These are phyloP conservation scores for Diachrysia chrysitis DNA, from an alignment of 2,888 invertebrate species.

Conservation along the genomic window DNA sequence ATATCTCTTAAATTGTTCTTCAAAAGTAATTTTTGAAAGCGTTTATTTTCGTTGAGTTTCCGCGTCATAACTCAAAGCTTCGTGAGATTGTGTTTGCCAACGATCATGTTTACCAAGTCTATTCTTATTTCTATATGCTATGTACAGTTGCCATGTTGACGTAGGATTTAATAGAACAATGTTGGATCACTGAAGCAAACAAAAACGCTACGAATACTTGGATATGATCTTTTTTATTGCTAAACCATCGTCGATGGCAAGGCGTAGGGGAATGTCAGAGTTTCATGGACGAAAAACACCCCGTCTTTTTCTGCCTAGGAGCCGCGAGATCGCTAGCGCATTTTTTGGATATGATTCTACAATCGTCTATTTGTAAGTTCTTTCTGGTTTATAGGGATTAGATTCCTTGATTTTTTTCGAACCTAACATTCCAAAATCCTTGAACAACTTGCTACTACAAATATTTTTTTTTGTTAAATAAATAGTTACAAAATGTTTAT, in stretches of 20 bases:
- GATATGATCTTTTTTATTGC: too few species aligned
- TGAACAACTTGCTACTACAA: too few species aligned
- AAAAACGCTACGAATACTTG: conserved; percentile 10
- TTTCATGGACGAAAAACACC: too few species aligned
- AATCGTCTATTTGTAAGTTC: conserved; percentile 13
- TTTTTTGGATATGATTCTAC: too few species aligned
- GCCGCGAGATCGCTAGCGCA: too few species aligned
- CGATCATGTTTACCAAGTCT: conserved; percentile 46
- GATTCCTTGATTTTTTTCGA: too few species aligned
- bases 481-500: too few species aligned
- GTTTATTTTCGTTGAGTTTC: conserved; percentile 48
- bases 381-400: conserved; percentile 1
- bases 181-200: conserved; percentile 10
- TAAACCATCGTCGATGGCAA: too few species aligned
- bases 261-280: too few species aligned
- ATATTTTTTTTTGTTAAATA: too few species aligned
- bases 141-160: conserved; percentile 34
- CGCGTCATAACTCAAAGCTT: conserved; percentile 46
- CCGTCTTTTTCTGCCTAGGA: too few species aligned
- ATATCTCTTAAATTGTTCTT: background rate
- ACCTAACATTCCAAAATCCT: too few species aligned
- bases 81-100: conserved; percentile 52
- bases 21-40: conserved; percentile 7
- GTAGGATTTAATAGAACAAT: conserved; percentile 22
- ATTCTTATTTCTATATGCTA: conserved; percentile 31